Conservation (phyloP, 2,113 vertebrate genomes). For the Nansenia antarctica region DNA sequence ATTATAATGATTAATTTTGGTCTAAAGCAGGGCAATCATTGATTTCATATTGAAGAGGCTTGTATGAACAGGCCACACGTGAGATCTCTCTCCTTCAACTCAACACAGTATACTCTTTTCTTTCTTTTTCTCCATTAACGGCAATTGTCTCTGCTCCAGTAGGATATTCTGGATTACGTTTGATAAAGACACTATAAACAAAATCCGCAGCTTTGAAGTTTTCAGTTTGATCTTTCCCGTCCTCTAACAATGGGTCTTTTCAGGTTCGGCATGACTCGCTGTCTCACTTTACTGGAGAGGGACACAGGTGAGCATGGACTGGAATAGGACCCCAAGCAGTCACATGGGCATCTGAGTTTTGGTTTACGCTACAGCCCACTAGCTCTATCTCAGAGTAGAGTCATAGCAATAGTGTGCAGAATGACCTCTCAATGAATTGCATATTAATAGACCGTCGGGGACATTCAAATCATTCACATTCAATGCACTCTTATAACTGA, state of each 20-base stretch:
- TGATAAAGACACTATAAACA: conserved; percentile 39
- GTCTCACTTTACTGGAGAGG: not conserved
- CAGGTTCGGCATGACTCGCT: conserved; percentile 4
- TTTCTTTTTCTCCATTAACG: not conserved
- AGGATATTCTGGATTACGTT: conserved; percentile 32
- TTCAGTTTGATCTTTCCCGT: conserved; percentile 30
- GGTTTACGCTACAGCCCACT: not conserved
- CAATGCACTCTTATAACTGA: too few relatives aligned
- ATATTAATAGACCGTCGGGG: too few relatives aligned
- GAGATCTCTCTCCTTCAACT: too few relatives aligned
- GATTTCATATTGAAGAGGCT: not conserved
- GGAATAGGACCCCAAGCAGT: not conserved
- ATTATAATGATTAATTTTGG: too few relatives aligned
- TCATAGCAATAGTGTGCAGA: too few relatives aligned
- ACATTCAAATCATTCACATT: too few relatives aligned
- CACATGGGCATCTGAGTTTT: too few relatives aligned
- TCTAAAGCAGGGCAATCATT: not conserved
- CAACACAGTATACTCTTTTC: too few relatives aligned
- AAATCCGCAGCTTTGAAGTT: conserved; percentile 54
- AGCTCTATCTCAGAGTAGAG: not conserved
- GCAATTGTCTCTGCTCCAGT: too few relatives aligned
- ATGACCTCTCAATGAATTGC: too few relatives aligned
- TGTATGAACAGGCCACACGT: not conserved
- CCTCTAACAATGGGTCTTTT: conserved; percentile 48
- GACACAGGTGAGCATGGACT: not conserved